These are phyloP conservation scores for Tryphoninae sp. DNA, from an alignment of 2,888 invertebrate genomes.

Conservation along the genomic window DNA sequence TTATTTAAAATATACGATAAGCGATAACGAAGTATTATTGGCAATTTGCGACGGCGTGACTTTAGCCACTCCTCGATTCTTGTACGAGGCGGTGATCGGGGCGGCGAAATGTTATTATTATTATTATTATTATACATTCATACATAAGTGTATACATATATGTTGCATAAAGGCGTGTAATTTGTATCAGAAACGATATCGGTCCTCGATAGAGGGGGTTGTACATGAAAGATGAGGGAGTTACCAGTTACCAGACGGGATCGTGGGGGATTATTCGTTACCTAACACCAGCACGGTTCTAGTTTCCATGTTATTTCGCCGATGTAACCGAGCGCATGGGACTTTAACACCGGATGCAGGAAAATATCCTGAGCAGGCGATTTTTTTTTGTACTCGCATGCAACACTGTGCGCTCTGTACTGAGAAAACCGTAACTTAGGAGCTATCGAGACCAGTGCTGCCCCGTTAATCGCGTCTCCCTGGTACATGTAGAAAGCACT, in stretches of 20 bases:
- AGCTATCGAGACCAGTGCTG: constrained; percentile 27
- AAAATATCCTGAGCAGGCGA: constrained; percentile 70
- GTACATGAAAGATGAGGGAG: constrained; percentile 14
- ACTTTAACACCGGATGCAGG: constrained; percentile 73
- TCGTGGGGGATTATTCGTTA: constrained; percentile 68
- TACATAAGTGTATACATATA: neutral
- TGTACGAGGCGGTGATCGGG: no score
- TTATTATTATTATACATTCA: no score
- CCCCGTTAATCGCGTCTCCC: constrained; percentile 48
- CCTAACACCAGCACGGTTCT: constrained; percentile 66
- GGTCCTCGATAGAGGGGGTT: neutral
- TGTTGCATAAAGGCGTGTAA: neutral
- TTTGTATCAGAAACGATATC: constrained; percentile 15
- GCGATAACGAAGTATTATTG: no score
- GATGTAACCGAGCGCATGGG: constrained; percentile 17
- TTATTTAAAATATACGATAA: no score
- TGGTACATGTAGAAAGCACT: constrained; percentile 27
- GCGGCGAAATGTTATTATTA: no score
- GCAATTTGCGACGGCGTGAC: no score
- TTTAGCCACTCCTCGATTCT: no score
- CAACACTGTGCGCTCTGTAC: constrained; percentile 16
- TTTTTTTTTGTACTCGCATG: constrained; percentile 51
- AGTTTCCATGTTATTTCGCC: constrained; percentile 25
- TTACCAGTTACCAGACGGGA: constrained; percentile 30
- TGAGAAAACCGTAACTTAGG: constrained; percentile 1